Evolutionary conservation across 2,113 vertebrate species (phyloP).

Genomic region (Callaeas wilsoni): DNA sequence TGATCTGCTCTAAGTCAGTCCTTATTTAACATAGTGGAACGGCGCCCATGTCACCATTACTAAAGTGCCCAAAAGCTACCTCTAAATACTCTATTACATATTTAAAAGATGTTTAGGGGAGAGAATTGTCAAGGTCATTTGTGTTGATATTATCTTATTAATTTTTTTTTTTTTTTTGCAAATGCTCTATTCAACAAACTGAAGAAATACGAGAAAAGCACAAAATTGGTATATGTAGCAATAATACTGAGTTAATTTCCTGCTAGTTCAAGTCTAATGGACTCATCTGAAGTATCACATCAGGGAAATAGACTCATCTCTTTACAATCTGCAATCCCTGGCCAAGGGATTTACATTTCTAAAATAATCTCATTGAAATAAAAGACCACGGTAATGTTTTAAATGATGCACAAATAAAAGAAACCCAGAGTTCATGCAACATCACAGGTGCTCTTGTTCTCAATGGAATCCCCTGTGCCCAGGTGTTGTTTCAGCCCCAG

Average conservation of each 20-base stretch:
- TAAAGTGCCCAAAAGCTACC: not conserved
- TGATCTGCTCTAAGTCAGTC: not conserved
- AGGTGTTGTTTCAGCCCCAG: not conserved
- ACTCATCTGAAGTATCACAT: not conserved
- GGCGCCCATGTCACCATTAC: not conserved
- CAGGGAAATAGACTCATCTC: not conserved
- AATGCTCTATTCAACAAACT: not conserved
- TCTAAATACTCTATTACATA: not conserved
- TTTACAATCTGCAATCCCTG: not conserved
- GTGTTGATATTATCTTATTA: not conserved
- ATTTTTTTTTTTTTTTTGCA: not conserved
- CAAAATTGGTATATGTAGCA: not conserved
- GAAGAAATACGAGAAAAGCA: not conserved
- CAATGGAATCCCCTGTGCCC: not conserved
- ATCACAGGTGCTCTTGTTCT: not conserved
- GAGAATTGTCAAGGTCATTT: not conserved
- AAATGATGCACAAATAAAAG: not conserved
- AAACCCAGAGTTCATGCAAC: not conserved
- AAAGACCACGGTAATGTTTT: not conserved
- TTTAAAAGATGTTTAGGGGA: not conserved
- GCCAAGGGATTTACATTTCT: not conserved
- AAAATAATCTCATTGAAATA: not conserved
- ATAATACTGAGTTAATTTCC: not conserved
- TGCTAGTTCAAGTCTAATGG: not conserved
- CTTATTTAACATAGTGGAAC: not conserved